A percentile compares a stretch with the other conserved stretches of the same genome.
These are phyloP conservation scores for Marcusenius ussheri DNA, from an alignment of 2,113 vertebrate species.

Conservation along the genomic window DNA sequence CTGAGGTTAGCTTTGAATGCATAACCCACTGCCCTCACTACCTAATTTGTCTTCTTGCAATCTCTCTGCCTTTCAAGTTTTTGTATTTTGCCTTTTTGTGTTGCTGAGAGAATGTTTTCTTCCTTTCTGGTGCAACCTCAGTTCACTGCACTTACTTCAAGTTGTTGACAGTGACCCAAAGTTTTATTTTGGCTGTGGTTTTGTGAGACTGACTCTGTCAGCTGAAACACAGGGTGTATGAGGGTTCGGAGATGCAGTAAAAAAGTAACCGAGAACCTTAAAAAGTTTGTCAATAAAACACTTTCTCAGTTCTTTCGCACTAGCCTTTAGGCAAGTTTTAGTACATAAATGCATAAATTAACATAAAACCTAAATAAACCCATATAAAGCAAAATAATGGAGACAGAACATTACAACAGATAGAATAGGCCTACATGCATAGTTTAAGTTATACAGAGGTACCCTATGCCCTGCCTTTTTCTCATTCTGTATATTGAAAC, in stretches of 20 bases:
- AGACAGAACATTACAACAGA: not conserved
- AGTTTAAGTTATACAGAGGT: not conserved
- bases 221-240: not conserved
- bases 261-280: not conserved
- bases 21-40: not conserved
- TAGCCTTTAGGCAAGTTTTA: not conserved
- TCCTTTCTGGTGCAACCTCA: not conserved
- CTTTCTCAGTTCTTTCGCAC: not conserved
- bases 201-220: not conserved
- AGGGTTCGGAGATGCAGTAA: not conserved
- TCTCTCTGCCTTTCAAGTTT: not conserved
- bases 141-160: not conserved
- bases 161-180: not conserved
- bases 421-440: not conserved
- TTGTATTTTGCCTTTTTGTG: not conserved
- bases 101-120: not conserved
- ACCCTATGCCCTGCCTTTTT: not conserved
- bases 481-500: not conserved
- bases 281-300: not conserved
- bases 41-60: not conserved
- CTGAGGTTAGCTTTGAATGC: not conserved
- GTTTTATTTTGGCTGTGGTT: slow-evolving; percentile 7
- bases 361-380: not conserved
- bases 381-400: not conserved
- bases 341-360: not conserved